Evolutionary conservation across 2,797 vertebrate species (phyloP).

Genomic region (Echeneis naucrates): DNA sequence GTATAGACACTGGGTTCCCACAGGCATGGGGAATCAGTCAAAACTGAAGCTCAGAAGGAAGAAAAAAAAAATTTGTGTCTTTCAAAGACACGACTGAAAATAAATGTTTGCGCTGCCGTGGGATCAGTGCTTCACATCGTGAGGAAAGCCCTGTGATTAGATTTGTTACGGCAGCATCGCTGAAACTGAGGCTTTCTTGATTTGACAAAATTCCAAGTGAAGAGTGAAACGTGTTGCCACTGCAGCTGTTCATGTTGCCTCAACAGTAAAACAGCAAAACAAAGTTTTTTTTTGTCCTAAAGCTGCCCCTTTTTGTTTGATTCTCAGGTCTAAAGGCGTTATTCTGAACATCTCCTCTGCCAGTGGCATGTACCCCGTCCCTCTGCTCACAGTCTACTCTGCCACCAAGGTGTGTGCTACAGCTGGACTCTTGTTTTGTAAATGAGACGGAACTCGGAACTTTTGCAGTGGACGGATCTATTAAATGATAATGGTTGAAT

Average conservation of each 20-base stretch:
- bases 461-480: too few relatives aligned
- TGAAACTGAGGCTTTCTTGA: not conserved
- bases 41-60: conserved; percentile 41
- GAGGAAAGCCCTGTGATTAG: conserved; percentile 21
- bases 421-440: not conserved
- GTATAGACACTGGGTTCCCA: conserved; percentile 43
- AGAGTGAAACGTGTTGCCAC: not conserved
- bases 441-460: not conserved
- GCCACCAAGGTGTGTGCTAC: conserved; percentile 62
- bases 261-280: not conserved
- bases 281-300: not conserved
- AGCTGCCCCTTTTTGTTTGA: not conserved
- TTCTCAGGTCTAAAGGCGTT: conserved; percentile 83
- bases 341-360: conserved; percentile 95
- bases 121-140: conserved; percentile 9
- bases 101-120: not conserved
- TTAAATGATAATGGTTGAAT: not conserved
- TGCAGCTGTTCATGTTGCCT: not conserved
- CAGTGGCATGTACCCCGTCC: conserved; percentile 86
- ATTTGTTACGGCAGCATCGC: conserved; percentile 2
- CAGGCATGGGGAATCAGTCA: conserved; percentile 39
- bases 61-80: conserved; percentile 1
- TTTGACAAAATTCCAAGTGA: not conserved
- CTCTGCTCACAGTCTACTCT: conserved; percentile 90
- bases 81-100: not conserved